A percentile compares a stretch with the other conserved stretches of the same genome.
Conservation (phyloP, 2,797 vertebrate genomes). For the Onychomys leucogaster region DNA sequence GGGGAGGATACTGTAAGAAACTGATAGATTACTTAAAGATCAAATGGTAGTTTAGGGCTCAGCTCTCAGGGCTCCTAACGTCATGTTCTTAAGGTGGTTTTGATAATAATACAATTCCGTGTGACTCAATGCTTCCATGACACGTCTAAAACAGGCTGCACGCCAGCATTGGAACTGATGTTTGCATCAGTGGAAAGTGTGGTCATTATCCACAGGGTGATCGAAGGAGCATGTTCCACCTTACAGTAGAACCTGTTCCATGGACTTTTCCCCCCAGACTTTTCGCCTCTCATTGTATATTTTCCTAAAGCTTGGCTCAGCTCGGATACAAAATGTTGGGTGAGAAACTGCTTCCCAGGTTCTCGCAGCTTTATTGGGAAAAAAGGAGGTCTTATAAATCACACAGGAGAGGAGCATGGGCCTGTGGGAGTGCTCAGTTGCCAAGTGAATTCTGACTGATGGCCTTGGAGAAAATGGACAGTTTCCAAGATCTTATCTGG, state of each 20-base stretch:
- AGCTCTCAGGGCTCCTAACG: neutral
- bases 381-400: constrained; percentile 74
- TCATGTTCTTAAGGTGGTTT: neutral
- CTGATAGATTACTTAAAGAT: neutral
- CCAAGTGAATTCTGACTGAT: constrained; percentile 74
- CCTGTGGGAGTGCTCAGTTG: constrained; percentile 59
- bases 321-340: constrained; percentile 56
- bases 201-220: constrained; percentile 27
- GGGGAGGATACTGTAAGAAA: neutral
- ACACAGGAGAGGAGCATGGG: constrained; percentile 15
- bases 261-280: neutral
- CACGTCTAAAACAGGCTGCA: constrained; percentile 18
- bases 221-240: neutral
- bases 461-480: constrained; percentile 67
- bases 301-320: constrained; percentile 54
- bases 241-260: constrained; percentile 21
- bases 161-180: neutral
- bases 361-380: constrained; percentile 66
- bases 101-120: neutral
- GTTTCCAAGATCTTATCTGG: constrained; percentile 74
- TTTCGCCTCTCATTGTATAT: constrained; percentile 3
- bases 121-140: neutral
- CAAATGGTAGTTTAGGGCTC: neutral
- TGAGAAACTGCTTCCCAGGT: constrained; percentile 73
- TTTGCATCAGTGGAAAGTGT: neutral